These are phyloP conservation scores for Pelecanoides urinatrix DNA, from an alignment of 2,113 vertebrate species.

Conservation along the genomic window DNA sequence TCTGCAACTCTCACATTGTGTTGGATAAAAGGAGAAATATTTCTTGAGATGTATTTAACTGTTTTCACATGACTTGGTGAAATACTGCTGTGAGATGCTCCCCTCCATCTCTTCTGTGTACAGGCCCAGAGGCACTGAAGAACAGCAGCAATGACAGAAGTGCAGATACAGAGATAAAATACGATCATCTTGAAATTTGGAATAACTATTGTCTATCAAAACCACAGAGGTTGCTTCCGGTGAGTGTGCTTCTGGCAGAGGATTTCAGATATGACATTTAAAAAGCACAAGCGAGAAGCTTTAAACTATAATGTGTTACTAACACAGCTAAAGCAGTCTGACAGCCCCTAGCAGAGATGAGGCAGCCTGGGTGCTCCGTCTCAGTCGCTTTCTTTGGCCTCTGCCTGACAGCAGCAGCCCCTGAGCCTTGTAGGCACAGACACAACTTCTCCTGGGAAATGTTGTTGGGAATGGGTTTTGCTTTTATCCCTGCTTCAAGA, in stretches of 20 bases:
- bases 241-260: not conserved
- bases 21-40: not conserved
- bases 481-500: not conserved
- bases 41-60: not conserved
- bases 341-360: not conserved
- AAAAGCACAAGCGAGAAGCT: slow-evolving; percentile 1
- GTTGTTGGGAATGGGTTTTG: not conserved
- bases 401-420: not conserved
- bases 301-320: slow-evolving; percentile 1
- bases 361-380: not conserved
- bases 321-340: slow-evolving; percentile 5
- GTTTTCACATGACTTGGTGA: not conserved
- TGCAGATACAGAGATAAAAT: not conserved
- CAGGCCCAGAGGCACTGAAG: not conserved
- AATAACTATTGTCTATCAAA: not conserved
- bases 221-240: not conserved
- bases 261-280: slow-evolving; percentile 34
- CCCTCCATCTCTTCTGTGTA: not conserved
- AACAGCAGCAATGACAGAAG: not conserved
- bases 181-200: not conserved
- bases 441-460: not conserved
- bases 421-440: not conserved
- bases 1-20: not conserved
- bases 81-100: not conserved
- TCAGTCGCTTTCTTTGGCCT: not conserved